These are phyloP conservation scores for Conopomorpha cramerella DNA, from an alignment of 1,140 invertebrate species.

Conservation along the genomic window DNA sequence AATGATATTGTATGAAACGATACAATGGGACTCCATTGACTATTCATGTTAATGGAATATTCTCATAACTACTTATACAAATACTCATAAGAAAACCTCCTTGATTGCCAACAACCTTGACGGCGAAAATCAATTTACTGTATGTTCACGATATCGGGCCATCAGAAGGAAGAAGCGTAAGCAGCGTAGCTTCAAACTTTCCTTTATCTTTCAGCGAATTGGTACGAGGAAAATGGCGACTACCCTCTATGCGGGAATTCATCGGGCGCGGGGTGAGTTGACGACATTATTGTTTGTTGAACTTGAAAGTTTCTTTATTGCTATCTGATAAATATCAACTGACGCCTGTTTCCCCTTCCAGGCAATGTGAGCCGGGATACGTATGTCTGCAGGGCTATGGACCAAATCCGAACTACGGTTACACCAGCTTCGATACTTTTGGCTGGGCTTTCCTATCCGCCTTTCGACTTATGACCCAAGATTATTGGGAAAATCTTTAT, in stretches of 20 bases:
- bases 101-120: neutral
- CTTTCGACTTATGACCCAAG: constrained; percentile 97
- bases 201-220: constrained; percentile 77
- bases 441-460: constrained; percentile 95
- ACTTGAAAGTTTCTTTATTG: too few species aligned
- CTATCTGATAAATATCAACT: too few species aligned
- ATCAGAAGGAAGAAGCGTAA: neutral
- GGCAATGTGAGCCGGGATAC: constrained; percentile 82
- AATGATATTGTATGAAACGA: too few species aligned
- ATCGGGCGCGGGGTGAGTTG: constrained; percentile 82
- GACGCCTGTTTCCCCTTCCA: too few species aligned
- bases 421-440: constrained; percentile 97
- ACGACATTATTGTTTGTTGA: too few species aligned
- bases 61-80: too few species aligned
- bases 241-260: constrained; percentile 86
- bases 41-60: too few species aligned
- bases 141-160: too few species aligned
- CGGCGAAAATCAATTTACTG: too few species aligned
- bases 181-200: too few species aligned
- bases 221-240: constrained; percentile 71
- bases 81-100: too few species aligned
- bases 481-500: constrained; percentile 98
- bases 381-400: constrained; percentile 91
- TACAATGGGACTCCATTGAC: too few species aligned
- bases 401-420: constrained; percentile 95